A percentile compares a stretch with the other conserved stretches of the same genome.
Evolutionary conservation across 2,797 vertebrate species (phyloP).

Genomic region (Lithobates pipiens): DNA sequence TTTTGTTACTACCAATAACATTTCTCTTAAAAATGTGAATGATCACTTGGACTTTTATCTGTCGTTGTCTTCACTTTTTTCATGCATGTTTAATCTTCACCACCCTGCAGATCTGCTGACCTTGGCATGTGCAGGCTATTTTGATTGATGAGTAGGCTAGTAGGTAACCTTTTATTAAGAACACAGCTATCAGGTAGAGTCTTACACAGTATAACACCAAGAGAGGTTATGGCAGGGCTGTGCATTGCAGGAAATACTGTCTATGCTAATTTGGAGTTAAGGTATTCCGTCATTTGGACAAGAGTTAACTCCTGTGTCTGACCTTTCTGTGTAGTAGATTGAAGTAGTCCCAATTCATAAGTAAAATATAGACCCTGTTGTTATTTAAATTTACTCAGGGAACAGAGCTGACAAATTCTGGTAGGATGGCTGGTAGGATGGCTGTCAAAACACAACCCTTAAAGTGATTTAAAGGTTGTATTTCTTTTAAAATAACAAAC

Average conservation of each 20-base stretch:
- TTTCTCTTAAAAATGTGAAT: conserved; percentile 12
- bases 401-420: no score
- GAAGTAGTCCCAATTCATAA: not conserved
- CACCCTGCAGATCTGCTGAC: conserved; percentile 51
- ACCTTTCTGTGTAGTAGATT: not conserved
- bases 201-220: conserved; percentile 2
- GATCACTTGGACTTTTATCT: conserved; percentile 37
- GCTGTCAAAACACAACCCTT: no score
- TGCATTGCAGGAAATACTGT: not conserved
- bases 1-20: conserved; percentile 23
- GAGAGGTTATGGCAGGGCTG: not conserved
- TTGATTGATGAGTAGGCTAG: conserved; percentile 52
- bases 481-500: no score
- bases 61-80: conserved; percentile 31
- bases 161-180: conserved; percentile 55
- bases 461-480: no score
- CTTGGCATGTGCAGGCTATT: conserved; percentile 26
- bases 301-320: not conserved
- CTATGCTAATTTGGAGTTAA: not conserved
- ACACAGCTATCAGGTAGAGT: conserved; percentile 38
- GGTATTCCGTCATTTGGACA: no score
- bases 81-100: conserved; percentile 45
- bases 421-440: no score
- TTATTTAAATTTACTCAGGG: no score
- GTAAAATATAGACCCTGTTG: not conserved